Evolutionary conservation across 1,140 invertebrate species (phyloP).

Genomic region (Orchestia grillus): DNA sequence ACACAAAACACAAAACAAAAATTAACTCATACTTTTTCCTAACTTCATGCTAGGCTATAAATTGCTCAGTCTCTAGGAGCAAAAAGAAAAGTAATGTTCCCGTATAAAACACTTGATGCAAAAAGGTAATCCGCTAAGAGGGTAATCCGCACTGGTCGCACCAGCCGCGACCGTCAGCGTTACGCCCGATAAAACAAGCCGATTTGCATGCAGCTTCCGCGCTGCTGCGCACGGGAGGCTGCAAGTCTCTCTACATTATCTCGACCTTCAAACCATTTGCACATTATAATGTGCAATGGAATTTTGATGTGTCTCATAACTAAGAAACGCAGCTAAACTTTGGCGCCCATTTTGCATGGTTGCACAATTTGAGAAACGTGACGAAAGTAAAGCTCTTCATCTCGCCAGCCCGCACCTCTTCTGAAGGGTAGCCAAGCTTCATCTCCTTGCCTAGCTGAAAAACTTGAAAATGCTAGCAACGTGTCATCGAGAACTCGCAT

Average conservation of each 20-base stretch:
- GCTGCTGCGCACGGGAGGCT: background rate
- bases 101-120: background rate
- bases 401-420: background rate
- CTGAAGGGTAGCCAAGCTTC: background rate
- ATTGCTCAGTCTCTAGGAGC: background rate
- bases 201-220: background rate
- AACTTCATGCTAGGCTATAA: background rate
- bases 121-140: background rate
- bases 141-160: background rate
- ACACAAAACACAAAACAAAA: background rate
- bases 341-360: background rate
- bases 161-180: background rate
- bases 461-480: background rate
- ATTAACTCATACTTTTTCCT: background rate
- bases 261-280: background rate
- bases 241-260: background rate
- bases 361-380: background rate
- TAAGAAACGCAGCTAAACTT: background rate
- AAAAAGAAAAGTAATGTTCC: background rate
- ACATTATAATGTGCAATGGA: background rate
- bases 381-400: background rate
- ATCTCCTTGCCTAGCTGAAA: background rate
- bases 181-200: background rate
- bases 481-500: background rate
- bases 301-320: background rate